Percentiles rank a stretch among this genome's conserved stretches.
Evolutionary conservation across 2,113 vertebrate species (phyloP).

Genomic region (Salvelinus namaycush): DNA sequence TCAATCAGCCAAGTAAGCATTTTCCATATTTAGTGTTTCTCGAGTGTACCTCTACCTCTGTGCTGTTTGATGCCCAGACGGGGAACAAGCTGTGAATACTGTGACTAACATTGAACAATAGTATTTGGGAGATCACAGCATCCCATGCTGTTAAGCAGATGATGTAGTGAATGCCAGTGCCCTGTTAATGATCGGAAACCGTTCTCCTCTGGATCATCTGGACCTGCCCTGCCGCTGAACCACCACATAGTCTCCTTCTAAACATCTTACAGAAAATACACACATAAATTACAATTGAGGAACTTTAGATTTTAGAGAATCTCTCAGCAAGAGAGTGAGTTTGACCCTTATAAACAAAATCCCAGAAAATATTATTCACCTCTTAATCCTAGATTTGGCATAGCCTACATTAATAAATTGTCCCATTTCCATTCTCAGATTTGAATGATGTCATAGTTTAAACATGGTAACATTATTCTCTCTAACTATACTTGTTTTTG

Average conservation of each 20-base stretch:
- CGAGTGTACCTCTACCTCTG: constrained; percentile 65
- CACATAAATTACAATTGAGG: not conserved
- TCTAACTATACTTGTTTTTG: constrained; percentile 19
- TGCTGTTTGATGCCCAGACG: constrained; percentile 68
- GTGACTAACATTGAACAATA: constrained; percentile 73
- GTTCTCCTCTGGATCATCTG: constrained; percentile 38
- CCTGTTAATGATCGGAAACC: constrained; percentile 69
- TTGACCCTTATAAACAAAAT: not conserved
- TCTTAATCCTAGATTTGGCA: too few species aligned
- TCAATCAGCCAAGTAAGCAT: constrained; percentile 18
- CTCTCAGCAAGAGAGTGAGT: constrained; percentile 11
- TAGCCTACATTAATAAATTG: constrained; percentile 19
- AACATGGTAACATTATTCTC: constrained; percentile 7
- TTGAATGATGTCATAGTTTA: constrained; percentile 18
- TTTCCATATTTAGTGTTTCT: constrained; percentile 42
- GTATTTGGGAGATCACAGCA: constrained; percentile 64
- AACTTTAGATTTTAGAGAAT: not conserved
- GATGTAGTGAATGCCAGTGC: constrained; percentile 53
- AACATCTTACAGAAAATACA: not conserved
- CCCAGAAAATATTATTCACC: too few species aligned
- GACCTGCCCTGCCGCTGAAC: constrained; percentile 30
- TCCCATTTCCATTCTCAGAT: constrained; percentile 15
- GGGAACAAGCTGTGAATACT: constrained; percentile 79
- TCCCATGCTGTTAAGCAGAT: constrained; percentile 67
- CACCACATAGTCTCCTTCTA: not conserved